These are phyloP conservation scores for Euwallacea similis DNA, from an alignment of 1,140 invertebrate species.

Conservation along the genomic window DNA sequence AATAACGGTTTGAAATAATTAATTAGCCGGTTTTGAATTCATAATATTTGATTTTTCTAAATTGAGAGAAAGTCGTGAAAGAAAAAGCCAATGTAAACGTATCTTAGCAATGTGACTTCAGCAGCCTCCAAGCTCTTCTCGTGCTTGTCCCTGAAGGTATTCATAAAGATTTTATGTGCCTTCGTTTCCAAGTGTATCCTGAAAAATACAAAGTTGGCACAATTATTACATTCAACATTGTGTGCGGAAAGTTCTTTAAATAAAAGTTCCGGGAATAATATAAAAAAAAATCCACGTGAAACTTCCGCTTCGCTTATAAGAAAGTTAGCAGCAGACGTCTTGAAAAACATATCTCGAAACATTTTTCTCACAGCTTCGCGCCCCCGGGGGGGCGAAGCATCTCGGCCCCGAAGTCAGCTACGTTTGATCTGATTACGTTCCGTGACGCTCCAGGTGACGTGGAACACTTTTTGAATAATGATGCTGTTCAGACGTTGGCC, in stretches of 20 bases:
- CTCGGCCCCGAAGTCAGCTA: constrained; percentile 11
- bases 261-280: constrained; percentile 2
- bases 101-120: too few relatives aligned
- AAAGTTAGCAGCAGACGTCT: constrained; percentile 17
- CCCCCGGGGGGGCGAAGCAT: constrained; percentile 13
- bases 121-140: too few relatives aligned
- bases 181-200: too few relatives aligned
- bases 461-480: constrained; percentile 38
- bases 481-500: constrained; percentile 29
- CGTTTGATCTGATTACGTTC: constrained; percentile 37
- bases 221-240: neutral
- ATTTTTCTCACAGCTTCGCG: constrained; percentile 27
- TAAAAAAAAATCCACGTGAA: neutral
- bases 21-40: too few relatives aligned
- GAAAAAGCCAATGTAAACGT: too few relatives aligned
- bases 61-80: too few relatives aligned
- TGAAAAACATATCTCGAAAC: constrained; percentile 29
- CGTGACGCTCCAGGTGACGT: constrained; percentile 34
- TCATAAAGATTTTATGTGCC: too few relatives aligned
- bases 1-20: too few relatives aligned
- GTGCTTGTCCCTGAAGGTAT: too few relatives aligned
- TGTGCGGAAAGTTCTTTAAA: neutral
- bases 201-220: neutral
- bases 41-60: too few relatives aligned
- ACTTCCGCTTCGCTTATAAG: constrained; percentile 4